Conservation (phyloP, 1,140 invertebrate genomes). For the Solenopsis invicta region DNA sequence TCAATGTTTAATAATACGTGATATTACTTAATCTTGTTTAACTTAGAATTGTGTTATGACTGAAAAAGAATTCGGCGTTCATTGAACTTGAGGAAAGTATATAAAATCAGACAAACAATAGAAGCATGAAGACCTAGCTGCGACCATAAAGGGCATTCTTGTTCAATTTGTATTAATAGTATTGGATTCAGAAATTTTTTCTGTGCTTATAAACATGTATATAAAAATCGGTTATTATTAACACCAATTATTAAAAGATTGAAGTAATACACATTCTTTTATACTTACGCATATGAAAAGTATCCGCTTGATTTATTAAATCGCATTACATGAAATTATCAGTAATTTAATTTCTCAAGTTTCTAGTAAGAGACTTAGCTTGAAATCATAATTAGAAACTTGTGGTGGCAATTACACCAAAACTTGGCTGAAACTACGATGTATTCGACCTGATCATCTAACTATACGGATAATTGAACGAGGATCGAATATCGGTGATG, state of each 20-base stretch:
- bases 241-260: neutral
- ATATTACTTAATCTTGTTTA: too few relatives aligned
- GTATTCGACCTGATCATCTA: conserved; percentile 22
- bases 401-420: conserved; percentile 19
- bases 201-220: too few relatives aligned
- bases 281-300: neutral
- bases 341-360: conserved; percentile 61
- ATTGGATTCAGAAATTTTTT: too few relatives aligned
- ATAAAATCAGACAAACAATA: too few relatives aligned
- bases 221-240: too few relatives aligned
- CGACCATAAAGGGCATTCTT: too few relatives aligned
- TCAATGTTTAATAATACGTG: too few relatives aligned
- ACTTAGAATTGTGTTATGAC: too few relatives aligned
- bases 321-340: conserved; percentile 2
- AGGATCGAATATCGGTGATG: conserved; percentile 6
- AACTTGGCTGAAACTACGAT: conserved; percentile 37
- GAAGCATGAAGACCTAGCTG: too few relatives aligned
- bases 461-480: conserved; percentile 30
- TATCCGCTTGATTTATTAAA: neutral
- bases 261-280: neutral
- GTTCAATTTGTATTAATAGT: too few relatives aligned
- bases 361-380: conserved; percentile 18
- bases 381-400: conserved; percentile 56
- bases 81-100: too few relatives aligned
- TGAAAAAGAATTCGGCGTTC: too few relatives aligned